phyloP scores from a whole-genome alignment of 2,888 invertebrate genomes.

The Ephialtes manifestator region DNA sequence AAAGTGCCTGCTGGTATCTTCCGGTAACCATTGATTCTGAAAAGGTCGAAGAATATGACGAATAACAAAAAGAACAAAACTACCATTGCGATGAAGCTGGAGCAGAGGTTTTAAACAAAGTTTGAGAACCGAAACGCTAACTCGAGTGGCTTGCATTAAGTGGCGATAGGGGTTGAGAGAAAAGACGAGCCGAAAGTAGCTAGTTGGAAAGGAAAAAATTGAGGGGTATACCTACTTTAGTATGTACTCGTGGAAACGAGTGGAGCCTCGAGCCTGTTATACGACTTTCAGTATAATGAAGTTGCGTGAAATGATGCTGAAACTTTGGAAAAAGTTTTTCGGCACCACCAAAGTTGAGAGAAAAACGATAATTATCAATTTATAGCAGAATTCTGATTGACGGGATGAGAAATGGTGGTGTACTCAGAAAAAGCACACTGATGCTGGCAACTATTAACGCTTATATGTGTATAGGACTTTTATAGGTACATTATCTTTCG shows the following conservation, averaged over 20 bases:
- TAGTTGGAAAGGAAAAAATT: slow-evolving; percentile 25
- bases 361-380: neutral
- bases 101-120: slow-evolving; percentile 42
- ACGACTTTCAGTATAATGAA: slow-evolving; percentile 29
- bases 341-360: slow-evolving; percentile 11
- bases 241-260: slow-evolving; percentile 11
- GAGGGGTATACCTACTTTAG: slow-evolving; percentile 21
- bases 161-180: neutral
- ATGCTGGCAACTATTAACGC: no score
- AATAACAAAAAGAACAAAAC: slow-evolving; percentile 1
- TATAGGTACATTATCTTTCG: neutral
- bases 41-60: slow-evolving; percentile 1
- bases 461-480: neutral
- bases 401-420: neutral
- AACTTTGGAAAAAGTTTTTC: neutral
- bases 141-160: neutral
- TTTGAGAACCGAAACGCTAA: slow-evolving; percentile 41
- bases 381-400: neutral
- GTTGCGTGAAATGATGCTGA: slow-evolving; percentile 9
- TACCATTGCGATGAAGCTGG: neutral
- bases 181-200: slow-evolving; percentile 2
- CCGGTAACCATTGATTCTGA: slow-evolving; percentile 9
- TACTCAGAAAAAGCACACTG: neutral
- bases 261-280: slow-evolving; percentile 7
- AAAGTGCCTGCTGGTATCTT: slow-evolving; percentile 8